Evolutionary conservation across 2,797 vertebrate genomes (phyloP).

Genomic region (Melanotaenia pygmaea): DNA sequence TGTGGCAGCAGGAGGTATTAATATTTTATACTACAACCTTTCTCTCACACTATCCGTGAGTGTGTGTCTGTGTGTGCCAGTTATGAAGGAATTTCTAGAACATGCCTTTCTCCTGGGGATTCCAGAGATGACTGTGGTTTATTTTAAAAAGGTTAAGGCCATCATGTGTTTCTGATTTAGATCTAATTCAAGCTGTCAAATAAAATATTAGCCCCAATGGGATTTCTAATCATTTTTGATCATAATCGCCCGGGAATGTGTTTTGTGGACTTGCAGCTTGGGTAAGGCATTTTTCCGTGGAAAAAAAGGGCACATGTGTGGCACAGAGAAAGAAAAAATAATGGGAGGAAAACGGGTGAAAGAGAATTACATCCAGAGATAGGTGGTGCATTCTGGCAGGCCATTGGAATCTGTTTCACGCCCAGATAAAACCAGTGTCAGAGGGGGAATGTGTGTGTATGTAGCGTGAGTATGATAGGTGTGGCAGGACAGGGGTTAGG

Average conservation of each 20-base stretch:
- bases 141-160: conserved; percentile 75
- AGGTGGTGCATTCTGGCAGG: conserved; percentile 80
- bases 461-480: conserved; percentile 73
- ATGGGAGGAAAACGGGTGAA: conserved; percentile 43
- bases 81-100: conserved; percentile 80
- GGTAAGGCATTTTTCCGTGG: conserved; percentile 57
- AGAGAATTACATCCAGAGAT: conserved; percentile 72
- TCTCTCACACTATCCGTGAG: conserved; percentile 44
- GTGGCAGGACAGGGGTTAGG: conserved; percentile 78
- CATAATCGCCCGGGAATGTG: conserved; percentile 75
- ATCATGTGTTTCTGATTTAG: conserved; percentile 85
- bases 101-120: conserved; percentile 79
- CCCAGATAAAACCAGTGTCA: conserved; percentile 79
- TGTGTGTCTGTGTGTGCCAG: conserved; percentile 64
- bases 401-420: conserved; percentile 81
- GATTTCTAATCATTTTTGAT: conserved; percentile 79
- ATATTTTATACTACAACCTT: conserved; percentile 74
- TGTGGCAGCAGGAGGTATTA: conserved; percentile 72
- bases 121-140: conserved; percentile 80
- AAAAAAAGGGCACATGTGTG: conserved; percentile 70
- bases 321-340: conserved; percentile 45
- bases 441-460: conserved; percentile 69
- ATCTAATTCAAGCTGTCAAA: conserved; percentile 74
- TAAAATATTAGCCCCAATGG: conserved; percentile 80
- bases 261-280: conserved; percentile 58